A percentile compares a stretch with the other conserved stretches of the same genome.
These are phyloP conservation scores for Didymodactylos carnosus DNA, from an alignment of 2,888 invertebrate genomes.

Conservation along the genomic window DNA sequence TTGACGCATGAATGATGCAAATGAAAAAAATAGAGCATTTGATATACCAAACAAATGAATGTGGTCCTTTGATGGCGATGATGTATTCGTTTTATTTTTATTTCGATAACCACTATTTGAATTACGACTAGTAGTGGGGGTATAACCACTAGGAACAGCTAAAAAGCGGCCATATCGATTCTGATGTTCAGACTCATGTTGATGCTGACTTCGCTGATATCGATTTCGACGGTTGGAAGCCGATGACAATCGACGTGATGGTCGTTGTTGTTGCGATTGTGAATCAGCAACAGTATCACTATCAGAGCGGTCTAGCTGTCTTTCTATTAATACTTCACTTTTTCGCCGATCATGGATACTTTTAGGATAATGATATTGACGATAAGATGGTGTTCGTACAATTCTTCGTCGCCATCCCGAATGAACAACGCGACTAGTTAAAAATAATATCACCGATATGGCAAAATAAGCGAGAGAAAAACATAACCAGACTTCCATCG, in stretches of 20 bases:
- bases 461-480: slow-evolving; percentile 68
- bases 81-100: neutral
- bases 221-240: neutral
- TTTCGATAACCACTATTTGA: slow-evolving; percentile 2
- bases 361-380: neutral
- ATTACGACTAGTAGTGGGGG: neutral
- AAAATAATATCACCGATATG: slow-evolving; percentile 83
- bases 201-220: neutral
- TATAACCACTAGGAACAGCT: too few relatives aligned
- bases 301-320: too few relatives aligned
- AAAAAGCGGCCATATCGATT: too few relatives aligned
- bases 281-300: too few relatives aligned
- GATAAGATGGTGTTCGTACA: neutral
- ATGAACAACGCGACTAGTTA: slow-evolving; percentile 85
- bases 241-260: neutral
- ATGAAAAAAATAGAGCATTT: slow-evolving; percentile 79
- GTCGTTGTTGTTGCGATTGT: neutral
- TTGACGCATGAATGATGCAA: slow-evolving; percentile 87
- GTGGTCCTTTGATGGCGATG: neutral
- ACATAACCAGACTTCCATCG: slow-evolving; percentile 87
- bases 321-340: neutral
- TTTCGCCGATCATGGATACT: neutral
- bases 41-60: slow-evolving; percentile 44
- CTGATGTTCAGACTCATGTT: too few relatives aligned
- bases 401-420: slow-evolving; percentile 61